Evolutionary conservation across 2,113 vertebrate genomes (phyloP).

Genomic region (Urocitellus parryii): DNA sequence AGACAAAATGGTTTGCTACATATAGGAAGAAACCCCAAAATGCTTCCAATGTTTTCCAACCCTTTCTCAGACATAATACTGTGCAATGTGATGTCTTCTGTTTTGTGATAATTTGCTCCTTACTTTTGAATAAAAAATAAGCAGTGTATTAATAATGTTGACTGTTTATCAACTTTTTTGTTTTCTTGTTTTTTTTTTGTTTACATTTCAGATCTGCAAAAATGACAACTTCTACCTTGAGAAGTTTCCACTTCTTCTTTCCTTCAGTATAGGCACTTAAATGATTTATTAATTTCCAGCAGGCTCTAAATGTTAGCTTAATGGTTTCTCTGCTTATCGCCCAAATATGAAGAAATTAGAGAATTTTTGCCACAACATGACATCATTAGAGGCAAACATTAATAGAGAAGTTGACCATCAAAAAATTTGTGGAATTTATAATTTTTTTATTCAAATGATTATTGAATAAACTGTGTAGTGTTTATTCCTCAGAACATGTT

Average conservation of each 20-base stretch:
- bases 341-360: constrained; percentile 9
- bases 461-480: neutral
- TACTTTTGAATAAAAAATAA: neutral
- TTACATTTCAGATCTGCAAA: neutral
- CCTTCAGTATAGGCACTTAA: neutral
- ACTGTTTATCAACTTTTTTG: neutral
- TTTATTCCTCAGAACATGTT: neutral
- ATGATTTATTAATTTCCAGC: constrained; percentile 41
- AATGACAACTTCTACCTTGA: neutral
- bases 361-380: neutral
- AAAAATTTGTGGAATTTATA: neutral
- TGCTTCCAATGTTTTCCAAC: neutral
- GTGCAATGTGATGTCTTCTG: neutral
- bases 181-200: neutral
- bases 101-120: neutral
- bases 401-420: neutral
- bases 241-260: neutral
- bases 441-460: neutral
- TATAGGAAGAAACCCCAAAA: neutral
- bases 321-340: neutral
- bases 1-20: neutral
- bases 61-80: neutral
- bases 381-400: neutral
- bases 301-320: constrained; percentile 9
- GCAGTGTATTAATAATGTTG: neutral